A percentile compares a stretch with the other conserved stretches of the same genome.
These are phyloP conservation scores for Sebastes variabilis DNA, from an alignment of 2,797 vertebrate species.

Conservation along the genomic window DNA sequence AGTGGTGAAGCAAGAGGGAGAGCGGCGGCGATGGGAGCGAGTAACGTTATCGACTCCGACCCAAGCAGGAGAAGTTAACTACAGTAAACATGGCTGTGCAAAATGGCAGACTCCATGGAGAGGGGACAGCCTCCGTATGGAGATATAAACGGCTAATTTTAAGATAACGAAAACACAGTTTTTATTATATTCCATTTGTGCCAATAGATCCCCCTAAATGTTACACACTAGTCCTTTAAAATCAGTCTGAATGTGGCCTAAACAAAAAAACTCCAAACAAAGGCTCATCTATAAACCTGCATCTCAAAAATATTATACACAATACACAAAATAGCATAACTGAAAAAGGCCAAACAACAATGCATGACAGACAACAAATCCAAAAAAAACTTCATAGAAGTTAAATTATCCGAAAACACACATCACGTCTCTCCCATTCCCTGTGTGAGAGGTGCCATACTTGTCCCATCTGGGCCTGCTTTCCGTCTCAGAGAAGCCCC, in stretches of 20 bases:
- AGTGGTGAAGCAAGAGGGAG: too few relatives aligned
- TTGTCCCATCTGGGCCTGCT: slow-evolving; percentile 75
- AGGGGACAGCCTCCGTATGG: too few relatives aligned
- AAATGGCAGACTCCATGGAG: too few relatives aligned
- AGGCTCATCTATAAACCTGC: not conserved
- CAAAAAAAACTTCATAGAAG: not conserved
- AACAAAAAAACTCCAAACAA: not conserved
- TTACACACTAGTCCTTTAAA: too few relatives aligned
- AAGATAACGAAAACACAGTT: too few relatives aligned
- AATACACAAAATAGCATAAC: slow-evolving; percentile 14
- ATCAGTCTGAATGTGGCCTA: not conserved
- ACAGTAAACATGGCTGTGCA: too few relatives aligned
- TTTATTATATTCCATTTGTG: too few relatives aligned
- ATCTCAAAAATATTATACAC: not conserved
- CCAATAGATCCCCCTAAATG: too few relatives aligned
- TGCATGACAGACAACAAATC: slow-evolving; percentile 35
- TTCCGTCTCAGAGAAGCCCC: slow-evolving; percentile 77
- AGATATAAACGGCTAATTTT: too few relatives aligned
- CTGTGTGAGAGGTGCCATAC: slow-evolving; percentile 69
- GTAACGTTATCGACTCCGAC: too few relatives aligned
- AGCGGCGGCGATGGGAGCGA: too few relatives aligned
- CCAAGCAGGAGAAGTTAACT: too few relatives aligned
- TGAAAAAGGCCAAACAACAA: slow-evolving; percentile 23
- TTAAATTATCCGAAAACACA: slow-evolving; percentile 46
- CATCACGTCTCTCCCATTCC: slow-evolving; percentile 62